Evolutionary conservation across 1,140 invertebrate genomes (phyloP).

Genomic region (Drosophila prosaltans): DNA sequence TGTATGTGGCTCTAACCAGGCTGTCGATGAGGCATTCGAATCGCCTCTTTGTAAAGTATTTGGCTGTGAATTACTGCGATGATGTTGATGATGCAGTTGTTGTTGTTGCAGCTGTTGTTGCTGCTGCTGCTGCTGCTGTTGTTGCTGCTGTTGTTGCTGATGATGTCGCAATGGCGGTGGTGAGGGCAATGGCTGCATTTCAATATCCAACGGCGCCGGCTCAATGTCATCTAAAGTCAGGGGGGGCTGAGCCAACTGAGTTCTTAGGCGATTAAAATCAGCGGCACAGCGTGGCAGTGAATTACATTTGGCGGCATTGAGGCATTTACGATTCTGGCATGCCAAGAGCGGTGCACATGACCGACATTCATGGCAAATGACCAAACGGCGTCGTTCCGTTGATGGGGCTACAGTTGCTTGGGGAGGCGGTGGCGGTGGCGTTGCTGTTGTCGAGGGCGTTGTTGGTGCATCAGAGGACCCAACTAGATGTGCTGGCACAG

Average conservation of each 20-base stretch:
- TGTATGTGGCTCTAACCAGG: slow-evolving; percentile 64
- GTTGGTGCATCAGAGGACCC: slow-evolving; percentile 67
- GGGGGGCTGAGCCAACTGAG: slow-evolving; percentile 75
- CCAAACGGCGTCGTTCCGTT: slow-evolving; percentile 61
- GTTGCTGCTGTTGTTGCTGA: slow-evolving; percentile 14
- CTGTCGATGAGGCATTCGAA: slow-evolving; percentile 62
- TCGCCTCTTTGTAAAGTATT: slow-evolving; percentile 79
- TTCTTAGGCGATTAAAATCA: slow-evolving; percentile 80
- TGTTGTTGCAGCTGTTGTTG: slow-evolving; percentile 9
- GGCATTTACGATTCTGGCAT: slow-evolving; percentile 83
- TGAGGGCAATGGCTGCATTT: slow-evolving; percentile 55
- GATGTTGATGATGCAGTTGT: slow-evolving; percentile 50
- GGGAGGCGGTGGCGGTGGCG: slow-evolving; percentile 55
- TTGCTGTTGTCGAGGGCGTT: slow-evolving; percentile 71
- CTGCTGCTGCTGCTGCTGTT: neutral
- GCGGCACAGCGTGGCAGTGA: slow-evolving; percentile 83
- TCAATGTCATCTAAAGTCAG: slow-evolving; percentile 76
- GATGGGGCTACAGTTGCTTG: slow-evolving; percentile 14
- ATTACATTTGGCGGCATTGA: slow-evolving; percentile 83
- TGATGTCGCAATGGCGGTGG: slow-evolving; percentile 38
- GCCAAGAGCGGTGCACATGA: slow-evolving; percentile 73
- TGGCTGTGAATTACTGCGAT: slow-evolving; percentile 81
- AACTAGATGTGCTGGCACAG: slow-evolving; percentile 68
- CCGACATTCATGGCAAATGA: slow-evolving; percentile 79
- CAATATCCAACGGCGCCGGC: slow-evolving; percentile 66